Base-by-base conservation (phyloP, 2,797 vertebrate genomes). In the Melopsittacus undulatus region DNA sequence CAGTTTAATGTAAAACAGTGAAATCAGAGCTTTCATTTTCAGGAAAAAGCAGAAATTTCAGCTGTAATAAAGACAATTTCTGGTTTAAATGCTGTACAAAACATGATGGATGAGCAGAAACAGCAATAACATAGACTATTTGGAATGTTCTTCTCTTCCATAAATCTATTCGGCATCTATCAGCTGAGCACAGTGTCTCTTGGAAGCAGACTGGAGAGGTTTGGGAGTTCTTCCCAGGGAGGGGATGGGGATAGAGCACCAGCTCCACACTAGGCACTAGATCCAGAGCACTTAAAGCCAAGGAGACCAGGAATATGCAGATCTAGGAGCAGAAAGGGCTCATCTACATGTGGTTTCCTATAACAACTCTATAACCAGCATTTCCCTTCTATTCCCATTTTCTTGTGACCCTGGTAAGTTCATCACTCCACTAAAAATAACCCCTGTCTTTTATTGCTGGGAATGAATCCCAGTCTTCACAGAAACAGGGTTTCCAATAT, bases 361-460 rank as follows among this genome's bases (percentile, higher is more conserved):
- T 30, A 13, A 74, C 1, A n/a, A 45, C 36, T 23, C 1, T 67
- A 74, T 13, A 59, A 87, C 51, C 82, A 34, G 3, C 24, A 43
- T 59, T 92, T 90, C 56, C 43, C 1, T 0, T 69, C 68, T 54
- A 45, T 83, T 54, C 73, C 27, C 9, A 7, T 89, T 92, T 93
- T 75, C 80, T 80, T 0, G n/a, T 80, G 73, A 91, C 75, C 64
- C 36, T 51, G 61, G 32, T 38, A 62, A 88, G 57, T 81, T 95
- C 80, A 72, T n/a, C 0, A 1, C 45, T 83, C 56, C 43, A 51
- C 75, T 94, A 86, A 90, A 94, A 92, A 95, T 89, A 94, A 77
- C 54, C 49, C 18, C 72, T 62, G 29, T 8, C 27, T 85, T 79
- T 84, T 76, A 66, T 66, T 62, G 64, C 77, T 93, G 76, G 92